Conservation (phyloP, 1,140 invertebrate species). For the Babylonia areolata region DNA sequence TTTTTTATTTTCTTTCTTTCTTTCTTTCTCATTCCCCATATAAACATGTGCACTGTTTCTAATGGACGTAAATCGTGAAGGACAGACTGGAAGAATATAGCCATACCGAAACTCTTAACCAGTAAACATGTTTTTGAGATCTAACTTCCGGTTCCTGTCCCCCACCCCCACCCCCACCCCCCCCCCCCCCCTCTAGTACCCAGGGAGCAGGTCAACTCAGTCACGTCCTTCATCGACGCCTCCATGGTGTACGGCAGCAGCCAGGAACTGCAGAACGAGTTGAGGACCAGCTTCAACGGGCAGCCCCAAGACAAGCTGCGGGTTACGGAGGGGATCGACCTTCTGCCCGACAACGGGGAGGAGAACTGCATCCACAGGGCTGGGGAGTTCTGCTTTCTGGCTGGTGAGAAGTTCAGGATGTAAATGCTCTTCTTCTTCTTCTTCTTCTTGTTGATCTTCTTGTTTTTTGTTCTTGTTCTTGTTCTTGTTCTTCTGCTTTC, state of each 20-base stretch:
- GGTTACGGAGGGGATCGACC: background rate
- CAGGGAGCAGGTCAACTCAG: conserved; percentile 90
- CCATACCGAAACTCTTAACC: background rate
- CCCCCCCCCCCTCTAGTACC: background rate
- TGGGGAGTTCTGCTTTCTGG: conserved; percentile 9
- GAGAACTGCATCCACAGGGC: conserved; percentile 18
- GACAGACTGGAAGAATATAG: background rate
- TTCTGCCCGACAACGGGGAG: background rate
- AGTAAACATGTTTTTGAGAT: background rate
- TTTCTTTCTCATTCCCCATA: background rate
- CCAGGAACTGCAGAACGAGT: conserved; percentile 84
- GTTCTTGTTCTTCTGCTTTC: no score
- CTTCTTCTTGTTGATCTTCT: no score
- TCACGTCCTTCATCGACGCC: conserved; percentile 95
- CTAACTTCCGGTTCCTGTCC: background rate
- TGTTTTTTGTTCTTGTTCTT: no score
- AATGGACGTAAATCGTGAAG: no score
- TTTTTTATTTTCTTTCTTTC: background rate
- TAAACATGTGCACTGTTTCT: no score
- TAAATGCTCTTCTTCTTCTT: no score
- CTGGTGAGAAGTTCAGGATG: background rate
- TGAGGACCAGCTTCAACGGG: conserved; percentile 71
- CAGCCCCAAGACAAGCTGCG: background rate
- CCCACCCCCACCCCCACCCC: background rate
- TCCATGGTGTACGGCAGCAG: conserved; percentile 97